phyloP scores from a whole-genome alignment of 2,888 invertebrate genomes.

The Metellina segmentata region DNA sequence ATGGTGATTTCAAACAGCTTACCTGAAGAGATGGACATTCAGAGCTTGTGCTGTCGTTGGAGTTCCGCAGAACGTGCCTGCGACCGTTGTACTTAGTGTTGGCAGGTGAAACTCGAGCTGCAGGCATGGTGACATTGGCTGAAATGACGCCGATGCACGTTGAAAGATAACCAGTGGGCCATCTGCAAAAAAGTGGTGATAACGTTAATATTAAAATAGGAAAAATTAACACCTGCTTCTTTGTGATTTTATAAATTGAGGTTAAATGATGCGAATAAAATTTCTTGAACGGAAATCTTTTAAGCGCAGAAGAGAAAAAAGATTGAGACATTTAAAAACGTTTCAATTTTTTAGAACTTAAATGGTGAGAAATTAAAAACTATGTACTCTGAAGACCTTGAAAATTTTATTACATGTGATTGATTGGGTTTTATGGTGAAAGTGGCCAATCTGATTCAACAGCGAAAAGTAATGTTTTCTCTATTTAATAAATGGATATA shows the following conservation, averaged over 20 bases:
- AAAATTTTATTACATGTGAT: no score
- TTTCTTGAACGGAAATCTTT: neutral
- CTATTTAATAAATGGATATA: no score
- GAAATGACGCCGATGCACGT: slow-evolving; percentile 21
- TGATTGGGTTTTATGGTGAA: no score
- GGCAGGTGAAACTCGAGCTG: slow-evolving; percentile 66
- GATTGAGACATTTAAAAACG: no score
- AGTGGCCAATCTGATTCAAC: no score
- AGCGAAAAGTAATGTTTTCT: no score
- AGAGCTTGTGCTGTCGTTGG: slow-evolving; percentile 52
- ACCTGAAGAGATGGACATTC: slow-evolving; percentile 54
- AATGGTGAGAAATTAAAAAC: no score
- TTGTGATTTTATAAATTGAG: neutral
- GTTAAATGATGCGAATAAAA: neutral
- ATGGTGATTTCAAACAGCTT: neutral
- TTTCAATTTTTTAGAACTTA: no score
- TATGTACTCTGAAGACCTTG: no score
- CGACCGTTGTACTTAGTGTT: slow-evolving; percentile 25
- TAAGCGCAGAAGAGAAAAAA: no score
- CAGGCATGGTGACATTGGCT: slow-evolving; percentile 59
- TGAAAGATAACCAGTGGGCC: slow-evolving; percentile 17
- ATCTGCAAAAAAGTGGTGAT: slow-evolving; percentile 50
- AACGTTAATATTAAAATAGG: neutral
- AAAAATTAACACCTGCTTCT: neutral
- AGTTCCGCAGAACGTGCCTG: neutral